Conservation (phyloP, 2,888 invertebrate genomes). For the Rutpela maculata region DNA sequence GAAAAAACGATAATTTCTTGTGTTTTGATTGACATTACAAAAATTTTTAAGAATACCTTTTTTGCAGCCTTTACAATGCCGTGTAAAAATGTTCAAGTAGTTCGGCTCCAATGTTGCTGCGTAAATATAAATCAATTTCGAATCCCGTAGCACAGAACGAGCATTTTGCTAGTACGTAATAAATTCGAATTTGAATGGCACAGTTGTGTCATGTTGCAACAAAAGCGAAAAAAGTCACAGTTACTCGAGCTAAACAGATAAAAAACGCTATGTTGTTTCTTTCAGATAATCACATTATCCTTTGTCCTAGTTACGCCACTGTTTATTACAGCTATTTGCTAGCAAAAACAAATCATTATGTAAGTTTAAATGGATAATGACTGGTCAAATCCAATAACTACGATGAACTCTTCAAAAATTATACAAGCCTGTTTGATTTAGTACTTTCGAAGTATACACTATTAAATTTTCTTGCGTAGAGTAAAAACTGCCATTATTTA, state of each 20-base stretch:
- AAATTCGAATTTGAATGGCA: too few species aligned
- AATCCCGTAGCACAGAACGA: too few species aligned
- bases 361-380: not conserved
- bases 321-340: not conserved
- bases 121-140: too few species aligned
- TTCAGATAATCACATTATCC: not conserved
- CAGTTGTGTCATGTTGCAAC: too few species aligned
- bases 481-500: constrained; percentile 3
- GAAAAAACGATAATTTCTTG: too few species aligned
- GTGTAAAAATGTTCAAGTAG: too few species aligned
- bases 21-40: too few species aligned
- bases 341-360: not conserved
- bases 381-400: not conserved
- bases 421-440: not conserved
- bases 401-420: not conserved
- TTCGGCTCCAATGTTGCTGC: too few species aligned
- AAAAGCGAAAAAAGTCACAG: too few species aligned
- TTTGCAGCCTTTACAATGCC: too few species aligned
- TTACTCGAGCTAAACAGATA: not conserved
- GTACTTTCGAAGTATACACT: not conserved
- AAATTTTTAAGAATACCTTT: too few species aligned
- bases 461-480: not conserved
- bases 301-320: not conserved
- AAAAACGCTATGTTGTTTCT: not conserved
- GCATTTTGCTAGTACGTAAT: too few species aligned